phyloP scores from a whole-genome alignment of 2,113 vertebrate species.

The Spea multiplicata region DNA sequence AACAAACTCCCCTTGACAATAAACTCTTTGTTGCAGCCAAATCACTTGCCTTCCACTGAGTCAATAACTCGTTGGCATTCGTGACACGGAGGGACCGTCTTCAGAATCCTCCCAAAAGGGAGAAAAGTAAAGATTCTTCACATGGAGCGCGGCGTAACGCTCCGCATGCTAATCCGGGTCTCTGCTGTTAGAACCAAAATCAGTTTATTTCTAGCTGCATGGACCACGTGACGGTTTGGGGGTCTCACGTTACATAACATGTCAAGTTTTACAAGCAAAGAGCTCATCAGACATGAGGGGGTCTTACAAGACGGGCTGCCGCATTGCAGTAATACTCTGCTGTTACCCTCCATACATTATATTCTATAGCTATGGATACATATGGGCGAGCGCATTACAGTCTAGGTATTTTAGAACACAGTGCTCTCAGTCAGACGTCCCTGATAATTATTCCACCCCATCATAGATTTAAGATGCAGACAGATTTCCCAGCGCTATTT shows the following conservation, averaged over 20 bases:
- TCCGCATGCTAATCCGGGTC: not conserved
- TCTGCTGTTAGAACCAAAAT: not conserved
- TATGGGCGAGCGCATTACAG: no score
- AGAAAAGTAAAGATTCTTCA: not conserved
- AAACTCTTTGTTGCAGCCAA: slow-evolving; percentile 32
- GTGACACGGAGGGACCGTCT: slow-evolving; percentile 17
- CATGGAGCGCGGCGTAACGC: not conserved
- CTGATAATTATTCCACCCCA: not conserved
- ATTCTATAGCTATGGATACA: no score
- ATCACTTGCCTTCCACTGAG: slow-evolving; percentile 24
- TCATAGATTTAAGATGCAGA: not conserved
- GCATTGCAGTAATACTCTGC: no score
- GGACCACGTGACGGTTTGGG: not conserved
- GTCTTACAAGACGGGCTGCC: no score
- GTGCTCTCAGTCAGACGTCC: not conserved
- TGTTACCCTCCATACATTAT: no score
- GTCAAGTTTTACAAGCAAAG: no score
- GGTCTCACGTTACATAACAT: no score
- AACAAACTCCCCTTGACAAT: not conserved
- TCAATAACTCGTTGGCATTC: slow-evolving; percentile 47
- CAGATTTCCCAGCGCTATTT: slow-evolving; percentile 7
- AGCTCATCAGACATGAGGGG: no score
- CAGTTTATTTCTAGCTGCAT: not conserved
- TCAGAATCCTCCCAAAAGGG: not conserved
- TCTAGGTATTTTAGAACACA: no score